Percentiles rank a stretch among this genome's conserved stretches.
Evolutionary conservation across 2,113 vertebrate genomes (phyloP).

Genomic region (Apeltes quadracus): DNA sequence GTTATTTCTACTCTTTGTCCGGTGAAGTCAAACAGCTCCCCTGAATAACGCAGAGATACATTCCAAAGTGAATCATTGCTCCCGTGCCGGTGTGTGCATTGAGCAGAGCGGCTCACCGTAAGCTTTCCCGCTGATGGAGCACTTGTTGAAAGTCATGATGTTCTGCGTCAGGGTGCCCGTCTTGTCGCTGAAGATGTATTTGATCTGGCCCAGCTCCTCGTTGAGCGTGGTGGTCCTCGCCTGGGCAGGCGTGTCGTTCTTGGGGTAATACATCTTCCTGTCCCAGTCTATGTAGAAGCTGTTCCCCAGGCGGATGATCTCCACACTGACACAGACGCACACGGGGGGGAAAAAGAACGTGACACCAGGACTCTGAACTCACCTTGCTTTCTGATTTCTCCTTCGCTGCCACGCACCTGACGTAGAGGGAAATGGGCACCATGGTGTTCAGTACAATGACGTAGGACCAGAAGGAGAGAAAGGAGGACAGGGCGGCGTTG

Average conservation of each 20-base stretch:
- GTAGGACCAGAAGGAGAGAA: constrained; percentile 94
- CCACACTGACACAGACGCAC: constrained; percentile 80
- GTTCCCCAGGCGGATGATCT: constrained; percentile 95
- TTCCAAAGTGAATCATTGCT: rapidly evolving
- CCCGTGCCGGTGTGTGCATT: rapidly evolving
- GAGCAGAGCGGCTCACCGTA: constrained; percentile 79
- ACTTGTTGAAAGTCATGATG: constrained; percentile 95
- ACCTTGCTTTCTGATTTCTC: neutral
- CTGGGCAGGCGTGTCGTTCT: constrained; percentile 87
- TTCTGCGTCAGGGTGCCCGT: constrained; percentile 98
- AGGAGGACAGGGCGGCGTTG: constrained; percentile 78
- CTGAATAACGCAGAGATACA: constrained; percentile 66
- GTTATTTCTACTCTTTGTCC: constrained; percentile 82
- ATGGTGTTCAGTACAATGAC: constrained; percentile 96
- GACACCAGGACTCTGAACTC: neutral
- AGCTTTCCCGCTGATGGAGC: constrained; percentile 89
- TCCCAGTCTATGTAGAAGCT: constrained; percentile 98
- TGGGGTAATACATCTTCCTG: constrained; percentile 90
- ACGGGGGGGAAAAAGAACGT: neutral
- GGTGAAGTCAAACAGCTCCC: constrained; percentile 79
- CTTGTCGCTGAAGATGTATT: constrained; percentile 97
- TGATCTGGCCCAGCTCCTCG: constrained; percentile 96
- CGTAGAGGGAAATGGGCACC: constrained; percentile 97
- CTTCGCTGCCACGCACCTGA: constrained; percentile 80
- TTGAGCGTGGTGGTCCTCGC: constrained; percentile 95